Conservation (phyloP, 1,140 invertebrate species). For the Orchesella cincta region DNA sequence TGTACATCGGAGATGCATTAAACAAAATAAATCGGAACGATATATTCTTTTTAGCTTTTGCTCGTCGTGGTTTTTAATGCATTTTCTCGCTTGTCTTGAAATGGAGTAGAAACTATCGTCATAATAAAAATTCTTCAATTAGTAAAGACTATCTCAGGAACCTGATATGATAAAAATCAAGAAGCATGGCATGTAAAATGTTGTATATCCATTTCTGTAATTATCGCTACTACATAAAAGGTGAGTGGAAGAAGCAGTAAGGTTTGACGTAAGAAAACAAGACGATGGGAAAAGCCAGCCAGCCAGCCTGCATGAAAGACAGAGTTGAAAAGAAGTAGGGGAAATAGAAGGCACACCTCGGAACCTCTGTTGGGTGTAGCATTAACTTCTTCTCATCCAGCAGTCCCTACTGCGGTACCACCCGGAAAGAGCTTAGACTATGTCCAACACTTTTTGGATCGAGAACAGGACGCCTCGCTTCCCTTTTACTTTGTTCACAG, state of each 20-base stretch:
- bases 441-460: neutral
- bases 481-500: neutral
- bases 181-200: neutral
- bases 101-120: no score
- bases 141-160: no score
- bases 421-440: neutral
- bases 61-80: no score
- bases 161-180: neutral
- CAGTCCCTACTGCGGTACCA: neutral
- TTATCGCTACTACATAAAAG: neutral
- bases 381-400: neutral
- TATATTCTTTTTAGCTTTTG: no score
- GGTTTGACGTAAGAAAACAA: neutral
- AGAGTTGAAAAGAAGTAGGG: neutral
- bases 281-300: no score
- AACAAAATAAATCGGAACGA: no score
- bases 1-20: no score
- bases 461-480: neutral
- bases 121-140: no score
- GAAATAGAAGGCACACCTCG: neutral
- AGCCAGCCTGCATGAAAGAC: no score
- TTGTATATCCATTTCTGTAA: no score
- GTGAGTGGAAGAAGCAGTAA: neutral
- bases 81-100: no score
- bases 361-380: neutral